Percentiles rank a stretch among this genome's conserved stretches.
Evolutionary conservation across 64 coral and sea anemone species (phyloP).

Genomic region (Cladopsammia gracilis): DNA sequence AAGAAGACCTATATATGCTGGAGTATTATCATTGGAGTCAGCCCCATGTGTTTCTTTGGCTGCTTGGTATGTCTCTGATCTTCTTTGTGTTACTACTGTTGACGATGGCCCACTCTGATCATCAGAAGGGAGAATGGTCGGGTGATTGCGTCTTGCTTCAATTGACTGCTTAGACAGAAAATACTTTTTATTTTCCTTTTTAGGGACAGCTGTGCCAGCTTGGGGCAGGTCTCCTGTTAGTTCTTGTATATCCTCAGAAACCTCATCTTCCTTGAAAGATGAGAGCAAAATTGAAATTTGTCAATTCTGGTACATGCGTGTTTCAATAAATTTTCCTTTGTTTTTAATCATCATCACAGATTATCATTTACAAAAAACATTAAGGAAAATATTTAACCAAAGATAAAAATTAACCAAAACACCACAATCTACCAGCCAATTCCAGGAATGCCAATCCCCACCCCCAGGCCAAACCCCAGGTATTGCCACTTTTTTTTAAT

Average conservation of each 20-base stretch:
- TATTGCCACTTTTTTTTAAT: too few species aligned
- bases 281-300: background rate
- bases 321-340: background rate
- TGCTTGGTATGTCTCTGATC: conserved; percentile 47
- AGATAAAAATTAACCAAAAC: too few species aligned
- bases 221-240: background rate
- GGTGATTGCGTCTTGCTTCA: background rate
- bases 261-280: conserved; percentile 3
- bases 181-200: background rate
- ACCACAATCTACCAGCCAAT: too few species aligned
- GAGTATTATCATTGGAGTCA: background rate
- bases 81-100: conserved; percentile 17
- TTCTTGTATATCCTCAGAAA: conserved; percentile 3
- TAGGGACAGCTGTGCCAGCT: background rate
- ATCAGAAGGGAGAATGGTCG: conserved; percentile 14
- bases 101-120: background rate
- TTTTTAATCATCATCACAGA: background rate
- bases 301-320: background rate
- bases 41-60: conserved; percentile 26
- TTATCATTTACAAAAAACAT: too few species aligned
- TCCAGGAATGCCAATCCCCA: too few species aligned
- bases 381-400: too few species aligned
- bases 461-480: too few species aligned
- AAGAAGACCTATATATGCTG: conserved; percentile 5
- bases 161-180: background rate